Evolutionary conservation across 2,888 invertebrate genomes (phyloP).

Genomic region (Sussaba pulchella): DNA sequence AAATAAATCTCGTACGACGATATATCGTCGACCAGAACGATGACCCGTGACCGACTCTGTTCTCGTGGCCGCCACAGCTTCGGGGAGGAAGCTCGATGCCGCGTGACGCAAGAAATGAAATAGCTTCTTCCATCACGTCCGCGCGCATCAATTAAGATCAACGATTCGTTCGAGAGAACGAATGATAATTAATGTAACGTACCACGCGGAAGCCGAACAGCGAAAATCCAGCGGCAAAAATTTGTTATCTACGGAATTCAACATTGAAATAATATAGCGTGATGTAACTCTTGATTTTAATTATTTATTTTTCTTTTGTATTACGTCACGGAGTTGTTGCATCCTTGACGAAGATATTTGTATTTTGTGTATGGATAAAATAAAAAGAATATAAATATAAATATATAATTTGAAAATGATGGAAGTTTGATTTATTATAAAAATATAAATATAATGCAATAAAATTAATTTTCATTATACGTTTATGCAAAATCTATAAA

Average conservation of each 20-base stretch:
- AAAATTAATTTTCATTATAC: too few relatives aligned
- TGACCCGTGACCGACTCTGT: constrained; percentile 70
- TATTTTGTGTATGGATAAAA: too few relatives aligned
- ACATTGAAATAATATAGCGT: background rate
- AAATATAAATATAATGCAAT: constrained; percentile 1
- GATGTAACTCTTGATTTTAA: background rate
- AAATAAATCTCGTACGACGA: constrained; percentile 73
- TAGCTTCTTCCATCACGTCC: constrained; percentile 20
- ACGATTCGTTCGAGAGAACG: constrained; percentile 40
- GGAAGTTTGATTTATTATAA: too few relatives aligned
- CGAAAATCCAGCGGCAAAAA: constrained; percentile 1
- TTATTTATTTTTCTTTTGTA: background rate
- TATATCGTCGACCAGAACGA: constrained; percentile 73
- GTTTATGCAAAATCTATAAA: too few relatives aligned
- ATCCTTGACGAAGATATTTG: too few relatives aligned
- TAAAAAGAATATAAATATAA: too few relatives aligned
- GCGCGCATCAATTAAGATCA: constrained; percentile 56
- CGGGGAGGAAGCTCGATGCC: constrained; percentile 13
- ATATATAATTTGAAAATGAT: too few relatives aligned
- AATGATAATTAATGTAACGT: constrained; percentile 8
- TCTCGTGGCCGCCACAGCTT: constrained; percentile 5
- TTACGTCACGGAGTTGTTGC: too few relatives aligned
- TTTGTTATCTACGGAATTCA: background rate
- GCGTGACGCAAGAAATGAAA: constrained; percentile 36
- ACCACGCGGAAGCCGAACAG: constrained; percentile 20